Evolutionary conservation across 2,113 vertebrate species (phyloP).

Genomic region (Varanus komodoensis): DNA sequence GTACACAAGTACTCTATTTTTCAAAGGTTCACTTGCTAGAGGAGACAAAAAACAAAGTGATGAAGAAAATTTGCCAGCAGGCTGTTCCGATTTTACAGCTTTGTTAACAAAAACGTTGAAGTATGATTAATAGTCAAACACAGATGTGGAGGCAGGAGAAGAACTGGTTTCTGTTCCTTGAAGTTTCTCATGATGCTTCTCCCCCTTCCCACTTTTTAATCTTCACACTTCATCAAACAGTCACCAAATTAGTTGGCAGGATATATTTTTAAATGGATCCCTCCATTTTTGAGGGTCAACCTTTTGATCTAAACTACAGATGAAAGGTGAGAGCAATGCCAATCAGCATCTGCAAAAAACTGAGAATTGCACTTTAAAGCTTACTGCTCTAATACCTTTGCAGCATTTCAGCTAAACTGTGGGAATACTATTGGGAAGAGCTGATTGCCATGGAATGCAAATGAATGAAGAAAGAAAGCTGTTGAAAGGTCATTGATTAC

Average conservation of each 20-base stretch:
- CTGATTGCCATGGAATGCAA: slow-evolving; percentile 2
- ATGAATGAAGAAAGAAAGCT: neutral
- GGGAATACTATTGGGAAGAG: neutral
- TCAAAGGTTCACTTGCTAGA: slow-evolving; percentile 35
- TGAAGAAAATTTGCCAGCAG: slow-evolving; percentile 48
- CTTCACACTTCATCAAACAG: slow-evolving; percentile 4
- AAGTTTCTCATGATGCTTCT: neutral
- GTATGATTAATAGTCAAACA: neutral
- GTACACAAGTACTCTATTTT: neutral
- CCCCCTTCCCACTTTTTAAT: slow-evolving; percentile 6
- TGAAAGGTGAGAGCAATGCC: slow-evolving; percentile 34
- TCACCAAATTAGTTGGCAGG: slow-evolving; percentile 6
- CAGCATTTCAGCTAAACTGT: neutral
- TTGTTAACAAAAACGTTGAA: neutral
- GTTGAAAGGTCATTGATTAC: neutral
- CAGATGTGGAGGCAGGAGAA: neutral
- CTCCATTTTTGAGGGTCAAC: neutral
- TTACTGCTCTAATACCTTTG: neutral
- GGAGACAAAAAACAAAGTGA: slow-evolving; percentile 50
- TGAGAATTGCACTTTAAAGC: slow-evolving; percentile 23
- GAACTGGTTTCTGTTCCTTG: neutral
- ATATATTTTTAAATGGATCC: neutral
- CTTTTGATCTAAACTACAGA: slow-evolving; percentile 56
- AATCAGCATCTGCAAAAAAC: slow-evolving; percentile 50
- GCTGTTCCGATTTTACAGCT: slow-evolving; percentile 3